Evolutionary conservation across 1,140 invertebrate genomes (phyloP).

Genomic region (Drepana arcuata): DNA sequence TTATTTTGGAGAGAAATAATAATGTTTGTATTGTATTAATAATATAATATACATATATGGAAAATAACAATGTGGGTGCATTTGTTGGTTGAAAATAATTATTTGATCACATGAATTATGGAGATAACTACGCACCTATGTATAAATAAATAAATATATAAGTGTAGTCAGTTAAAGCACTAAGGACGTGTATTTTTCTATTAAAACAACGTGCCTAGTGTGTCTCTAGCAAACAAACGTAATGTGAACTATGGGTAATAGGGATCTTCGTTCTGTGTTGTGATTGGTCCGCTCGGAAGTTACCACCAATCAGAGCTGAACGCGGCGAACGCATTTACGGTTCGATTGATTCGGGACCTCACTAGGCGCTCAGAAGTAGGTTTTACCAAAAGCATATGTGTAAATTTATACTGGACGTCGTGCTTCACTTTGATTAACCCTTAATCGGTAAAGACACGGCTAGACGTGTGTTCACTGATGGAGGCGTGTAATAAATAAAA

Average conservation of each 20-base stretch:
- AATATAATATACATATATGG: conserved; percentile 19
- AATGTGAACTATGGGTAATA: too few relatives aligned
- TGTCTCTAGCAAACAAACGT: too few relatives aligned
- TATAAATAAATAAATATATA: background rate
- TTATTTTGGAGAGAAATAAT: conserved; percentile 13
- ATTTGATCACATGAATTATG: conserved; percentile 26
- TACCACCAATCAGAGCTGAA: too few relatives aligned
- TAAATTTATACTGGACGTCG: conserved; percentile 24
- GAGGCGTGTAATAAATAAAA: conserved; percentile 26
- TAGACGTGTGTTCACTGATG: conserved; percentile 17
- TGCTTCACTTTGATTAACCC: conserved; percentile 43
- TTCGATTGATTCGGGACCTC: too few relatives aligned
- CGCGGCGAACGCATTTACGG: too few relatives aligned
- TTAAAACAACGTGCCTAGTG: too few relatives aligned
- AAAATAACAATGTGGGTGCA: conserved; percentile 32
- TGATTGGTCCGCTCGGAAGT: too few relatives aligned
- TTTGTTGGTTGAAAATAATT: conserved; percentile 28
- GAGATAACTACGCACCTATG: conserved; percentile 24
- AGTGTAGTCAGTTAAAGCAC: conserved; percentile 46
- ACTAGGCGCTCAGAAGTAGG: conserved; percentile 38
- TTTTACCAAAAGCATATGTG: conserved; percentile 26
- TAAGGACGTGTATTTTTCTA: conserved; percentile 68
- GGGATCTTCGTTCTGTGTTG: too few relatives aligned
- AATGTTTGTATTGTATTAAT: conserved; percentile 14
- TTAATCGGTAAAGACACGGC: conserved; percentile 16